Evolutionary conservation across 2,888 invertebrate species (phyloP).

Genomic region (Tachystola acroxantha): DNA sequence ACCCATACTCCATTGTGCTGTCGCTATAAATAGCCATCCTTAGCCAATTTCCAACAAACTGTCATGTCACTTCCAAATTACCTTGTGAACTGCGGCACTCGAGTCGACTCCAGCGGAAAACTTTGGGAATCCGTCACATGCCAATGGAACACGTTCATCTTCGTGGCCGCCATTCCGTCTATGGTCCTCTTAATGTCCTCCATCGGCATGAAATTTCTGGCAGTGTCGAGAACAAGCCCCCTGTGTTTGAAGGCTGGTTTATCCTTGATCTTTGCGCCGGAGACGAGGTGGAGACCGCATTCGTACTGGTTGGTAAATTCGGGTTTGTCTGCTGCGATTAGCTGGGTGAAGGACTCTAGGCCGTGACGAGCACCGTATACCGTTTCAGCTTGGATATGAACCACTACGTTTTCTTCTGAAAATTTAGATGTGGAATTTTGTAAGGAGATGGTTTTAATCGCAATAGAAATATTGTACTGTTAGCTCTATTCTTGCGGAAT

Average conservation of each 20-base stretch:
- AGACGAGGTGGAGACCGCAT: conserved; percentile 79
- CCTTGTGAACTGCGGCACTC: conserved; percentile 86
- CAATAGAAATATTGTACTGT: no score
- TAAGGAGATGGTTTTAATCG: no score
- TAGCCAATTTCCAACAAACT: no score
- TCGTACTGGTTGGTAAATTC: conserved; percentile 34
- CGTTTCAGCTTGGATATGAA: conserved; percentile 77
- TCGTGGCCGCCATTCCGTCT: conserved; percentile 91
- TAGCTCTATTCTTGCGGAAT: no score
- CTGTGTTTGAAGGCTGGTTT: conserved; percentile 90
- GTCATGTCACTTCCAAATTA: conserved; percentile 43
- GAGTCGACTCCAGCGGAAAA: conserved; percentile 89
- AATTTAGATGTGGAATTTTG: no score
- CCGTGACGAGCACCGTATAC: conserved; percentile 87
- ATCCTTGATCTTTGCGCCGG: conserved; percentile 83
- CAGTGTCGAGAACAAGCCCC: conserved; percentile 92
- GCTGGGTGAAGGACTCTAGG: conserved; percentile 86
- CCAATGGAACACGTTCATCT: conserved; percentile 97
- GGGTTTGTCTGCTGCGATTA: conserved; percentile 64
- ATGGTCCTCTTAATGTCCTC: conserved; percentile 83
- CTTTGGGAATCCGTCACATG: conserved; percentile 94
- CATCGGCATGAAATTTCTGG: conserved; percentile 91
- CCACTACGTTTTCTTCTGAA: conserved; percentile 67
- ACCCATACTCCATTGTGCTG: no score
- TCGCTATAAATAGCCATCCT: no score